phyloP scores from a whole-genome alignment of 2,888 invertebrate genomes.

The Taphrorychus bicolor region DNA sequence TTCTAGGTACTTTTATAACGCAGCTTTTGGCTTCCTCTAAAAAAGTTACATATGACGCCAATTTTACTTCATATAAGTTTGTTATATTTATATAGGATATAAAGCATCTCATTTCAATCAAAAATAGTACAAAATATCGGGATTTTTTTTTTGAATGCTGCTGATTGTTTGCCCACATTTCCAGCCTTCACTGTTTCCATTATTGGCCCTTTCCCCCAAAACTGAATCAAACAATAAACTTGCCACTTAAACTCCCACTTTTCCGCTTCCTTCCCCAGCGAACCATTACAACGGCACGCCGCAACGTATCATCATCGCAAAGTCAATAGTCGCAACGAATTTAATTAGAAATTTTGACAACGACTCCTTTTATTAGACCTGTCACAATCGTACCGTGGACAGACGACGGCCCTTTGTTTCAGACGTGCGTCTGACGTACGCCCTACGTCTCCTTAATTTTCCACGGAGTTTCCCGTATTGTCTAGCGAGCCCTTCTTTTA shows the following conservation, averaged over 20 bases:
- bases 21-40: no score
- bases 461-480: conserved; percentile 24
- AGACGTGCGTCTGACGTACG: conserved; percentile 30
- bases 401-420: conserved; percentile 29
- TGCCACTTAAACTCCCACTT: not conserved
- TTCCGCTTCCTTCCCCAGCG: not conserved
- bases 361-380: conserved; percentile 30
- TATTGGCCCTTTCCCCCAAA: not conserved
- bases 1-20: no score
- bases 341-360: conserved; percentile 37
- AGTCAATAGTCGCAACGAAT: conserved; percentile 39
- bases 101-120: no score
- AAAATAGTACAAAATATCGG: no score
- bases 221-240: not conserved
- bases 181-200: not conserved
- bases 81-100: no score
- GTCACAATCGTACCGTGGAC: conserved; percentile 34
- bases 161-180: no score
- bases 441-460: conserved; percentile 18
- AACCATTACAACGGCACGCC: conserved; percentile 12
- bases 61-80: no score
- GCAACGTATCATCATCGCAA: conserved; percentile 36
- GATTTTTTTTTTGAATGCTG: no score
- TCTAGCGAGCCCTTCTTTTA: conserved; percentile 25
- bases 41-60: no score